Evolutionary conservation across 2,888 invertebrate species (phyloP).

Genomic region (Palloptera scutellata): DNA sequence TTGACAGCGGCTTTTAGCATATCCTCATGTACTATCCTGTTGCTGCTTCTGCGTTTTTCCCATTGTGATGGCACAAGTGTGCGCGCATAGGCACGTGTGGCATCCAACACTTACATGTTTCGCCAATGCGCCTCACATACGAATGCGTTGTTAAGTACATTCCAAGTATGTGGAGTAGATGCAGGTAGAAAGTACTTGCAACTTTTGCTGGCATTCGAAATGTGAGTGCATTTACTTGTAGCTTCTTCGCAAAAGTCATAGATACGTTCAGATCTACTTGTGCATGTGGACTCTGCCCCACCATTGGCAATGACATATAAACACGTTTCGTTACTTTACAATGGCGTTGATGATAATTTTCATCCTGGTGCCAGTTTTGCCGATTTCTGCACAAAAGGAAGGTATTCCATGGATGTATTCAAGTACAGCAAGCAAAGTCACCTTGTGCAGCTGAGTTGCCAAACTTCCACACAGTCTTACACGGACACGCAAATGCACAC

Average conservation of each 20-base stretch:
- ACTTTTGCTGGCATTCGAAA: not conserved
- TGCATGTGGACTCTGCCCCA: no score
- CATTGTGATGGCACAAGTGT: not conserved
- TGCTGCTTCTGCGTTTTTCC: not conserved
- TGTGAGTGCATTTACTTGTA: not conserved
- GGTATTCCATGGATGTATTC: not conserved
- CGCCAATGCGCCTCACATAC: no score
- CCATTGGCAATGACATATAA: not conserved
- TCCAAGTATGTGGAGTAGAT: not conserved
- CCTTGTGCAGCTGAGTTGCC: not conserved
- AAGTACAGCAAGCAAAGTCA: not conserved
- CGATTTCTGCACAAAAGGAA: not conserved
- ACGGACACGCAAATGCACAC: no score
- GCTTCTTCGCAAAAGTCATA: not conserved
- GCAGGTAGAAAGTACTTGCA: not conserved
- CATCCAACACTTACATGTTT: no score
- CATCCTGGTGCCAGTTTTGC: not conserved
- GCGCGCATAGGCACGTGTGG: not conserved
- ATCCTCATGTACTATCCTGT: not conserved
- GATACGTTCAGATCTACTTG: no score
- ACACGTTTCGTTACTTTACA: slow-evolving; percentile 2
- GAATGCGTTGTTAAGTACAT: no score
- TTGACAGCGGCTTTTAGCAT: not conserved
- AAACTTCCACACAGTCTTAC: not conserved
- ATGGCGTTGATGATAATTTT: not conserved